Base-by-base conservation (phyloP, 23 tunicate species). In the Ascidia mentula region DNA sequence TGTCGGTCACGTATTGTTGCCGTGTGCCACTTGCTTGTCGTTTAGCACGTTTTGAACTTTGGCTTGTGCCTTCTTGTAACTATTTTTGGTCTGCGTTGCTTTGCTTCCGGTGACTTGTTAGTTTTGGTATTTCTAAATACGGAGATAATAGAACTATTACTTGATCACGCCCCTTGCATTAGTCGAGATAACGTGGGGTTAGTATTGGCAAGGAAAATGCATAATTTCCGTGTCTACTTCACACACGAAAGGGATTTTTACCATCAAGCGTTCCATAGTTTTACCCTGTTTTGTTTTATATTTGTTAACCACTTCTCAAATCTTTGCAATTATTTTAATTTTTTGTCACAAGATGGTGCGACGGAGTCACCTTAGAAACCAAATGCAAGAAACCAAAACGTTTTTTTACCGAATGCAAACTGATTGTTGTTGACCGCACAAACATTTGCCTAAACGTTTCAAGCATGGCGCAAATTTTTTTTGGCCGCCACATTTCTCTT, bases 361-460 rank as follows among this genome's bases (percentile, higher is more conserved):
- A 53, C 65, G 7, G 65, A 53, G 65, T 53, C 65, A 53, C 65
- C 65, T 42, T 53, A 53, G 65, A 53, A 53, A 53, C 65, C 65
- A 28, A 20, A 20, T 53, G 65, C 13, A 5, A 28, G 12, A 9
- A 53, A 28, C 65, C 13, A 53, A 53, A 53, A 3, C 13, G 22
- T 5, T 53, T 53, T 53, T 3, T n/a, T n/a, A n/a, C n/a, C n/a
- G n/a, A n/a, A n/a, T n/a, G n/a, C n/a, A n/a, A n/a, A n/a, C n/a
- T n/a, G n/a, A n/a, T 53, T 53, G 65, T 53, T 53, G 65, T 53
- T 42, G n/a, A n/a, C n/a, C n/a, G n/a, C n/a, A n/a, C n/a, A n/a
- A n/a, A n/a, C n/a, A n/a, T n/a, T n/a, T n/a, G n/a, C n/a, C n/a
- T n/a, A n/a, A n/a, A n/a, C n/a, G n/a, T n/a, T n/a, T n/a, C n/a